Conservation (phyloP, 2,888 invertebrate species). For the Dicyrtoma fusca region DNA sequence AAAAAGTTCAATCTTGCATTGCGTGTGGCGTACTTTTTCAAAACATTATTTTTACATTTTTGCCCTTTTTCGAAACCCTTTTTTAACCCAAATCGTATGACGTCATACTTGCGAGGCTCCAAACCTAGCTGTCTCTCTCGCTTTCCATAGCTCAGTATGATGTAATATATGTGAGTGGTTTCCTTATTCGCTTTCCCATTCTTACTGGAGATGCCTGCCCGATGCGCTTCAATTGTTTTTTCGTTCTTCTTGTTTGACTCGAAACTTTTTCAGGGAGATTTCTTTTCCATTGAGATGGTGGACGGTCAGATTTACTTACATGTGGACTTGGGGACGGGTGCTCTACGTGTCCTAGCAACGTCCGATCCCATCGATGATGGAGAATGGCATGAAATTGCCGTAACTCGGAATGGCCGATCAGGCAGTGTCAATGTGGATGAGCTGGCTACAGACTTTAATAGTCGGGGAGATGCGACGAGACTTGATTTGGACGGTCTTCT, state of each 20-base stretch:
- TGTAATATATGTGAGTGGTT: neutral
- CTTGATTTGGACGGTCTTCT: constrained; percentile 85
- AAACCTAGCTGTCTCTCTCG: neutral
- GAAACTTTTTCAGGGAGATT: constrained; percentile 70
- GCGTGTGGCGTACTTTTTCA: too few relatives aligned
- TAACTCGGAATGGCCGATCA: constrained; percentile 79
- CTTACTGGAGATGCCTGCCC: neutral
- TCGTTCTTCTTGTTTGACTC: constrained; percentile 33
- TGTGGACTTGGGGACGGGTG: constrained; percentile 87
- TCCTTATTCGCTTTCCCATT: neutral
- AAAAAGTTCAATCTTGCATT: too few relatives aligned
- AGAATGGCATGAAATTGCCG: constrained; percentile 86
- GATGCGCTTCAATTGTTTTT: neutral
- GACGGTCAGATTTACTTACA: constrained; percentile 93
- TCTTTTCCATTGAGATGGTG: constrained; percentile 91
- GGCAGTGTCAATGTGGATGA: constrained; percentile 89
- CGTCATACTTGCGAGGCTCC: too few relatives aligned
- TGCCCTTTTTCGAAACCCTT: too few relatives aligned
- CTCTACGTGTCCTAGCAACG: constrained; percentile 82
- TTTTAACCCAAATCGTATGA: too few relatives aligned
- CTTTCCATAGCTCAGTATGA: neutral
- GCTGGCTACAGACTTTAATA: constrained; percentile 83
- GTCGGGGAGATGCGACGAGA: constrained; percentile 81
- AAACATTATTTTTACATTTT: too few relatives aligned
- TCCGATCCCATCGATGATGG: constrained; percentile 79